Conservation (phyloP, 2,888 invertebrate species). For the Platycheirus rosarum region DNA sequence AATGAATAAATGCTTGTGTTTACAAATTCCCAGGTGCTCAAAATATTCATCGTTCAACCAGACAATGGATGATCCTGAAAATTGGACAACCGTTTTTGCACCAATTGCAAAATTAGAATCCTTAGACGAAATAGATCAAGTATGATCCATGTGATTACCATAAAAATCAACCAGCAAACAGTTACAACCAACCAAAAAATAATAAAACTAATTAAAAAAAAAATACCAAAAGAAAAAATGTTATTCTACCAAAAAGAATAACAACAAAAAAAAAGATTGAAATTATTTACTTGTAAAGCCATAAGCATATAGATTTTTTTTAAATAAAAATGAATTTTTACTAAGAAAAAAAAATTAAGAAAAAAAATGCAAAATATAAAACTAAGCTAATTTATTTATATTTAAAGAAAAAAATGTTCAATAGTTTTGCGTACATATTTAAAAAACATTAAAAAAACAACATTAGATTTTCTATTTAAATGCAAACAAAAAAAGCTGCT, state of each 20-base stretch:
- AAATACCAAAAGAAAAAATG: constrained; percentile 10
- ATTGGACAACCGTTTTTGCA: constrained; percentile 81
- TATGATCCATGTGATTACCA: constrained; percentile 77
- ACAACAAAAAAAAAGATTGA: constrained; percentile 48
- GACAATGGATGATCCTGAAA: constrained; percentile 78
- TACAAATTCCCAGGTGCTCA: constrained; percentile 76
- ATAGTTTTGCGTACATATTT: constrained; percentile 61
- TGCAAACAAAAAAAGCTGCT: constrained; percentile 60
- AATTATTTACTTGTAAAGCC: constrained; percentile 62
- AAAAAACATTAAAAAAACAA: constrained; percentile 36
- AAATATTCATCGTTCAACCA: constrained; percentile 78
- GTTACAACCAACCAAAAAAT: constrained; percentile 57
- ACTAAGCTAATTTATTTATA: constrained; percentile 37
- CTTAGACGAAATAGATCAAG: constrained; percentile 85
- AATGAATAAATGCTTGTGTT: no score
- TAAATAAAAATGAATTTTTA: constrained; percentile 59
- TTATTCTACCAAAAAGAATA: constrained; percentile 31
- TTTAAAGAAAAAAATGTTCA: constrained; percentile 52
- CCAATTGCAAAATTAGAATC: constrained; percentile 87
- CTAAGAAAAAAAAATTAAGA: constrained; percentile 37
- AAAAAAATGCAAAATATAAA: constrained; percentile 41
- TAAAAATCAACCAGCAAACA: constrained; percentile 71
- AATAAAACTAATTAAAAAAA: constrained; percentile 39
- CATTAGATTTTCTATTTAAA: constrained; percentile 73
- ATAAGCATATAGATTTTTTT: constrained; percentile 58